Base-by-base conservation (phyloP, 1,140 invertebrate species). In the Euglossa dilemma region DNA sequence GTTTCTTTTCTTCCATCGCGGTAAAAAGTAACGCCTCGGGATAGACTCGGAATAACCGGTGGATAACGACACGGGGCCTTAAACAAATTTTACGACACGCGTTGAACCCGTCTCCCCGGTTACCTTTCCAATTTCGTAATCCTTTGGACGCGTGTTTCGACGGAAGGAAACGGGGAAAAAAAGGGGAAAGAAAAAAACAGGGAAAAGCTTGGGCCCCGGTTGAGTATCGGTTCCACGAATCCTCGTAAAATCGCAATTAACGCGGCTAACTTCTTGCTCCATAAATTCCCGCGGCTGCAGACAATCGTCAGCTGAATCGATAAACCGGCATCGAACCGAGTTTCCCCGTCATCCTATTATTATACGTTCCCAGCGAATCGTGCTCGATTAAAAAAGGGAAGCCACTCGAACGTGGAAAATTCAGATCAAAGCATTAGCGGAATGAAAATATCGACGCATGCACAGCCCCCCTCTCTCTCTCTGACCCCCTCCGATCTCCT, bases 361-460 rank as follows among this genome's bases (percentile, higher is more conserved):
- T 72, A 56, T 43, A 56, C 52, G 28, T 56, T 72, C 50, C 28
- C 70, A n/a, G 23, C 25, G 69, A 71, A 71, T 71, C 50, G 69
- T 47, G 43, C 47, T 20, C 69, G 69, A 71, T 52, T 71, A 56
- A 72, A 56, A 54, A 47, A 56, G 70, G 52, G 52, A 43, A 56
- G 28, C 52, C 70, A 72, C 20, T 72, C 70, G 52, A 72, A 72
- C 70, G 28, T 72, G 52, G 70, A 72, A 63, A 56, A 56, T 72
- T 72, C 70, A 72, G 70, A 72, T 72, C 50, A 72, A 72, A 72
- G 70, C 70, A 72, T 72, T 72, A 72, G 23, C 70, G 52, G 52
- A 72, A 72, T 72, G 70, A 72, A 56, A 72, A 72, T 57, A 72
- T 72, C 70, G 70, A 72, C 28, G 70, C 70, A 52, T 54, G 28